Evolutionary conservation across 1,140 invertebrate species (phyloP).

Genomic region (Lanistes nyassanus): DNA sequence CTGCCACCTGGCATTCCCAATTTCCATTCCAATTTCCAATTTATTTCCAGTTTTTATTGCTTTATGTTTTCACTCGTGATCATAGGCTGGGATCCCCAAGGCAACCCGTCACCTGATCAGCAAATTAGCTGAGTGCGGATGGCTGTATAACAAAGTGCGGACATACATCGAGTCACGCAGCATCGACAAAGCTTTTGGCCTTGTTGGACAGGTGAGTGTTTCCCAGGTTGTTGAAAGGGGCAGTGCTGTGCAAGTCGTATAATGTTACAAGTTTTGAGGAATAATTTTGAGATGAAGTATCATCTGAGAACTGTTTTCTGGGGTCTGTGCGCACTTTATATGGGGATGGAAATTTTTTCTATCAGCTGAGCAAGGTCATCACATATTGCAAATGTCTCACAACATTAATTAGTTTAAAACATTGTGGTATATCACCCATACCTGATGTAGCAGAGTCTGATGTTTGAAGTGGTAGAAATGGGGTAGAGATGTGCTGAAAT

Average conservation of each 20-base stretch:
- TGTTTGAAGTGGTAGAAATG: too few species aligned
- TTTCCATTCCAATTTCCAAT: background rate
- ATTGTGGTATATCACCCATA: too few species aligned
- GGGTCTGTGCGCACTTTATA: too few species aligned
- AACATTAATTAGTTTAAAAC: too few species aligned
- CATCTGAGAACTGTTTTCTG: too few species aligned
- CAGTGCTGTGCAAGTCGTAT: background rate
- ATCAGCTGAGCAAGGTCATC: too few species aligned
- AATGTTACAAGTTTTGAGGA: background rate
- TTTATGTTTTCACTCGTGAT: background rate
- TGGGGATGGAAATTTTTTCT: too few species aligned
- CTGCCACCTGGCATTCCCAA: too few species aligned
- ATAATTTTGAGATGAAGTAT: too few species aligned
- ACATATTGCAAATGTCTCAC: too few species aligned
- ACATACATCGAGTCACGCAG: conserved; percentile 74
- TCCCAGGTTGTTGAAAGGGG: background rate
- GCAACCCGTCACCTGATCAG: conserved; percentile 71
- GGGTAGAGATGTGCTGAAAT: too few species aligned
- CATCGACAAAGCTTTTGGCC: conserved; percentile 71
- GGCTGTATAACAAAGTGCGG: conserved; percentile 83
- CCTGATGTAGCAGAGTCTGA: too few species aligned
- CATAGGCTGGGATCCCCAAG: conserved; percentile 67
- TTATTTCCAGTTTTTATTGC: background rate
- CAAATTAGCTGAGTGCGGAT: conserved; percentile 85
- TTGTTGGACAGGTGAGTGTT: conserved; percentile 76